Percentiles rank a stretch among this genome's conserved stretches.
Conservation (phyloP, 2,888 invertebrate species). For the Dione juno region DNA sequence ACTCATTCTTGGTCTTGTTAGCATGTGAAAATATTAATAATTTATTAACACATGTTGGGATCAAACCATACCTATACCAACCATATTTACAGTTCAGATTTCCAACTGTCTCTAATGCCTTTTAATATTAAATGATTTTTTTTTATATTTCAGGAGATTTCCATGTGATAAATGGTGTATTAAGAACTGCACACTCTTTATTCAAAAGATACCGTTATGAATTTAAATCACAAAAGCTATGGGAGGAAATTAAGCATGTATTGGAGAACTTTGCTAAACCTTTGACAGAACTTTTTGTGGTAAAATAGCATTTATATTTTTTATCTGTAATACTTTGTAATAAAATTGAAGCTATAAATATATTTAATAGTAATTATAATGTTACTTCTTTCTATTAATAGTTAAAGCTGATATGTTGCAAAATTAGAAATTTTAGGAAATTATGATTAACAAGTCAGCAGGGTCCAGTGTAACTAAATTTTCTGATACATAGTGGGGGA, state of each 20-base stretch:
- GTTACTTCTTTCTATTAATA: conserved; percentile 26
- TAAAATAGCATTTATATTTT: conserved; percentile 60
- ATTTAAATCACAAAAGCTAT: conserved; percentile 96
- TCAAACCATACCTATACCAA: too few species aligned
- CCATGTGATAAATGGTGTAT: conserved; percentile 95
- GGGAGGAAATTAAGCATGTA: conserved; percentile 98
- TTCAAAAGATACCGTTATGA: conserved; percentile 98
- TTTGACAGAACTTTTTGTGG: conserved; percentile 94
- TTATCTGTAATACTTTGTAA: not conserved
- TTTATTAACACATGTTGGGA: too few species aligned
- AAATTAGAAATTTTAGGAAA: too few species aligned
- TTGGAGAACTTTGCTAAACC: conserved; percentile 96
- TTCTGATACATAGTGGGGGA: too few species aligned
- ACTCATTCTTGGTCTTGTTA: too few species aligned
- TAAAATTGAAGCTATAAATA: not conserved
- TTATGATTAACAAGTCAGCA: too few species aligned
- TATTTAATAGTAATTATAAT: not conserved
- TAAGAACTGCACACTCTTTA: conserved; percentile 97
- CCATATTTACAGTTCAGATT: too few species aligned
- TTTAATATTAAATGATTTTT: not conserved
- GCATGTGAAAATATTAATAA: too few species aligned
- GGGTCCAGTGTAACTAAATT: too few species aligned
- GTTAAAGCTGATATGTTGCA: too few species aligned
- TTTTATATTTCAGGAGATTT: conserved; percentile 88
- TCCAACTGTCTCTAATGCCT: too few species aligned